Conservation (phyloP, 2,888 invertebrate species). For the Pollenia angustigena region DNA sequence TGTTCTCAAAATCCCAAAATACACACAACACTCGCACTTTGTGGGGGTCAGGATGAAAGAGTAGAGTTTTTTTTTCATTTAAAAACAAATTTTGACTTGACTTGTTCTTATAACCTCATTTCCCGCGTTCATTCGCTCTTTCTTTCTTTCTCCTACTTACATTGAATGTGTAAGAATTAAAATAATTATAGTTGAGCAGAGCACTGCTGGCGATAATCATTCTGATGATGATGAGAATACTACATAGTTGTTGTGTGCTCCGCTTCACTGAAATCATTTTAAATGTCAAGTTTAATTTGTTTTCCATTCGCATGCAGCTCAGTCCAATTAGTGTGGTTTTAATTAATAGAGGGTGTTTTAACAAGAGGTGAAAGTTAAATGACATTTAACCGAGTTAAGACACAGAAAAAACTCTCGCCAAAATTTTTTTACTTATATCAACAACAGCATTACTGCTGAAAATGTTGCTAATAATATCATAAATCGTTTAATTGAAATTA, state of each 20-base stretch:
- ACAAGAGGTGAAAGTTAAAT: conserved; percentile 23
- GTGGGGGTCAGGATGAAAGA: conserved; percentile 32
- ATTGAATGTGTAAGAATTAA: conserved; percentile 9
- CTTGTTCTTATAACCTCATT: conserved; percentile 53
- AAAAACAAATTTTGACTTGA: conserved; percentile 18
- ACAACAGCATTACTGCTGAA: no score
- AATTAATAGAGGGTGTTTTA: conserved; percentile 32
- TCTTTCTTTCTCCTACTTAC: conserved; percentile 19
- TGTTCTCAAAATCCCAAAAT: conserved; percentile 16
- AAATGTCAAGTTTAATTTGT: conserved; percentile 58
- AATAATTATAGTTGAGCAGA: conserved; percentile 38
- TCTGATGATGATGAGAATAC: neutral
- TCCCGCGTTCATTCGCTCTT: conserved; percentile 24
- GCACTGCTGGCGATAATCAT: conserved; percentile 1
- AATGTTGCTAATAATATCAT: no score
- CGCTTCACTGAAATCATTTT: conserved; percentile 45
- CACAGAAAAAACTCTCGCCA: no score
- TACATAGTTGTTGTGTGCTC: neutral
- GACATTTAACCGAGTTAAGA: neutral
- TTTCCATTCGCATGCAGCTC: conserved; percentile 10
- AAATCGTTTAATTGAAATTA: no score
- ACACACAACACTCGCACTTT: conserved; percentile 23
- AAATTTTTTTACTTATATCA: no score
- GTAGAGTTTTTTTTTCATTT: conserved; percentile 20
- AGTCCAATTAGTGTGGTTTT: conserved; percentile 41